Conservation (phyloP, 2,113 vertebrate genomes). For the Potamarius usumacintae region DNA sequence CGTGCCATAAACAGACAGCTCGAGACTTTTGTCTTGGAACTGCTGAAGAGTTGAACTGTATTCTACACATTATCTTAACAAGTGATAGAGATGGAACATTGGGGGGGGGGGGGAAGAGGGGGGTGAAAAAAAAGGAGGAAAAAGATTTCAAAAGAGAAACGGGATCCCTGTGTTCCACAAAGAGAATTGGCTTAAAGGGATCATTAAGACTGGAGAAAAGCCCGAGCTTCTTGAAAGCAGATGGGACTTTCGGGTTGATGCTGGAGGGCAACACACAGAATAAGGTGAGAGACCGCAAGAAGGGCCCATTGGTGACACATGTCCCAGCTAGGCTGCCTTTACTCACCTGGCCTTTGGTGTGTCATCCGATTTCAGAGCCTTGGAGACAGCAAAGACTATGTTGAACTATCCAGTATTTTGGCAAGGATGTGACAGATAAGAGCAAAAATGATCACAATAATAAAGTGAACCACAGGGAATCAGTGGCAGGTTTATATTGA, state of each 20-base stretch:
- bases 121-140: slow-evolving; percentile 51
- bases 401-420: slow-evolving; percentile 52
- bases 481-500: slow-evolving; percentile 61
- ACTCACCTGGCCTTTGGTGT: slow-evolving; percentile 71
- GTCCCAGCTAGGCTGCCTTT: slow-evolving; percentile 63
- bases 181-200: slow-evolving; percentile 64
- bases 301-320: slow-evolving; percentile 72
- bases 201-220: slow-evolving; percentile 66
- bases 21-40: slow-evolving; percentile 34
- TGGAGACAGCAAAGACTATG: slow-evolving; percentile 58
- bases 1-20: slow-evolving; percentile 52
- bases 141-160: slow-evolving; percentile 74
- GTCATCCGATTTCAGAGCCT: slow-evolving; percentile 73
- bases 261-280: slow-evolving; percentile 57
- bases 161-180: slow-evolving; percentile 68
- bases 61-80: slow-evolving; percentile 63
- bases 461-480: slow-evolving; percentile 59
- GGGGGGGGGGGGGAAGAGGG: not conserved
- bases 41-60: slow-evolving; percentile 42
- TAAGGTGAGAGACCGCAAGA: slow-evolving; percentile 68
- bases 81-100: slow-evolving; percentile 58
- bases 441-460: slow-evolving; percentile 52
- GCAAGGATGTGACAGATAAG: slow-evolving; percentile 63
- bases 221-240: slow-evolving; percentile 60
- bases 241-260: slow-evolving; percentile 67